These are phyloP conservation scores for Ifrita kowaldi DNA, from an alignment of 2,113 vertebrate species.

Conservation along the genomic window DNA sequence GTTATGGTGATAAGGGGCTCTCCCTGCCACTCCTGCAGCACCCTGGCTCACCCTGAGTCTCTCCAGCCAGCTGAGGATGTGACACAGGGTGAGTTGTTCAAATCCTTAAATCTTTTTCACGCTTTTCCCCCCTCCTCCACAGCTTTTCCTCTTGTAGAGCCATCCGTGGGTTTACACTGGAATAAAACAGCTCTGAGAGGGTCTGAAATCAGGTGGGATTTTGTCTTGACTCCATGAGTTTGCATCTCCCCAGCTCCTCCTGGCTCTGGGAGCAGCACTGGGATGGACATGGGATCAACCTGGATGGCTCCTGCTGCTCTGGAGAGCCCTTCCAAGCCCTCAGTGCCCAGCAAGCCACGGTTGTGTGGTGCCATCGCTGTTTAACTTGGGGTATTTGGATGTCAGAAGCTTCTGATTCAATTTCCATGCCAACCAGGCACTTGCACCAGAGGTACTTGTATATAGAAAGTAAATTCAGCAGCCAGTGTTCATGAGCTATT, in stretches of 20 bases:
- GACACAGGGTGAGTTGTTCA: not conserved
- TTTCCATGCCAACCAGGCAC: not conserved
- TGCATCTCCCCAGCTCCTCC: not conserved
- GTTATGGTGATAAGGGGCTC: not conserved
- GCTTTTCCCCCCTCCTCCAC: rapidly evolving
- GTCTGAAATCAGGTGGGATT: not conserved
- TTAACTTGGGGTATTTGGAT: rapidly evolving
- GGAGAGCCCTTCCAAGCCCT: not conserved
- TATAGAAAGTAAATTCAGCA: not conserved
- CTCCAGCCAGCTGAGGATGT: not conserved
- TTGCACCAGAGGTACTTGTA: not conserved
- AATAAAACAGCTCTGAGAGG: not conserved
- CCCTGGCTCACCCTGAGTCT: not conserved
- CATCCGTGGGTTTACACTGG: rapidly evolving
- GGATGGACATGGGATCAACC: not conserved
- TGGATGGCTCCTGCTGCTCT: not conserved
- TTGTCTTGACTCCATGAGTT: not conserved
- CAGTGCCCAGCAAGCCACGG: not conserved
- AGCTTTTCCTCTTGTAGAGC: not conserved
- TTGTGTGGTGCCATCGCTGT: not conserved
- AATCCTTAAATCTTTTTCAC: not conserved
- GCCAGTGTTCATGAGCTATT: not conserved
- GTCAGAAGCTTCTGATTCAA: not conserved
- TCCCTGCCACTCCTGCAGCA: not conserved
- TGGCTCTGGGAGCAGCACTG: rapidly evolving